These are phyloP conservation scores for Myotis yumanensis DNA, from an alignment of 2,113 vertebrate species.

Conservation along the genomic window DNA sequence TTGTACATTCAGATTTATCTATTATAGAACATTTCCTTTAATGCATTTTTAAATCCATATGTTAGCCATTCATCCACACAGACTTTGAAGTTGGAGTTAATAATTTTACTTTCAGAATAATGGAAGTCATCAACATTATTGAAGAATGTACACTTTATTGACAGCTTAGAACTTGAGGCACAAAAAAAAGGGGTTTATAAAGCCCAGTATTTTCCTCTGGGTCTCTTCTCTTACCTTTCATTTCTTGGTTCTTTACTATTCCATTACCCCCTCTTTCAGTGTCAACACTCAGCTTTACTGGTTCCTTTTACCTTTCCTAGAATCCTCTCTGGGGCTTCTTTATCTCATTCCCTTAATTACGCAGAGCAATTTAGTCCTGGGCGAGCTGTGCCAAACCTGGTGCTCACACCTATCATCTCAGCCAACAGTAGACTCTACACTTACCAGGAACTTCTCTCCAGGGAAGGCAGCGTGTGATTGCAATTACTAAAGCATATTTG, in stretches of 20 bases:
- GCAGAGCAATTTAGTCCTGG: neutral
- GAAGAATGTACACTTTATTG: neutral
- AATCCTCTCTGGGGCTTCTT: neutral
- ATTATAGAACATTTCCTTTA: neutral
- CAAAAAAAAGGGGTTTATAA: neutral
- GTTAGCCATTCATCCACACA: neutral
- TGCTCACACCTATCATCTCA: neutral
- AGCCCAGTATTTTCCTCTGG: neutral
- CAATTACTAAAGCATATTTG: neutral
- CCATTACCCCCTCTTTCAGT: neutral
- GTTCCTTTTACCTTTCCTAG: neutral
- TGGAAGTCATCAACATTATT: neutral
- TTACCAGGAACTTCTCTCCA: neutral
- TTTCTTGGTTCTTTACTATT: no score
- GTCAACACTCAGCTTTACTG: neutral
- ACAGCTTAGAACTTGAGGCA: neutral
- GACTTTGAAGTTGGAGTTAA: neutral
- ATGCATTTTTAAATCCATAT: neutral
- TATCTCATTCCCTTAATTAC: neutral
- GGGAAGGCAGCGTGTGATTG: neutral
- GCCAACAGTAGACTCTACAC: neutral
- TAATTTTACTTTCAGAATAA: neutral
- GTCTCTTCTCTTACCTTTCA: neutral
- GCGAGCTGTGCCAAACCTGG: neutral
- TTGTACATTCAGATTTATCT: neutral